These are phyloP conservation scores for Cassiopea andromeda DNA, from an alignment of 30 jellyfish, hydroid and myxozoan genomes.

Conservation along the genomic window DNA sequence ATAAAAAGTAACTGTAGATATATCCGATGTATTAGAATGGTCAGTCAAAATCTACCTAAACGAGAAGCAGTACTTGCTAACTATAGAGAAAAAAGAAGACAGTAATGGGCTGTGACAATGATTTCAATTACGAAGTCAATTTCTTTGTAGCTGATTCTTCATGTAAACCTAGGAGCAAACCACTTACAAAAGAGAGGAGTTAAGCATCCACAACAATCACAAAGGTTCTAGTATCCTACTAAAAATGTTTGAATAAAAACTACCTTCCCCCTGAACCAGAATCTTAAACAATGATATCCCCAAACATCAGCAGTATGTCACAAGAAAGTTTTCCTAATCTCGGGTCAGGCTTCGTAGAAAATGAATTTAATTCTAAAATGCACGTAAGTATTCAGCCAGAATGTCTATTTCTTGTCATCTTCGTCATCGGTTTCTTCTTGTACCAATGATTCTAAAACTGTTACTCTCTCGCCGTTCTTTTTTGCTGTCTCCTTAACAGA, in stretches of 20 bases:
- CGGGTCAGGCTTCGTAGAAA: slow-evolving; percentile 31
- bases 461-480: slow-evolving; percentile 80
- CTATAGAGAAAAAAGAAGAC: too few relatives aligned
- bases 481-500: slow-evolving; percentile 69
- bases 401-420: slow-evolving; percentile 50
- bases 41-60: too few relatives aligned
- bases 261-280: neutral
- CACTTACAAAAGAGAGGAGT: too few relatives aligned
- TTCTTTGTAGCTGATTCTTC: too few relatives aligned
- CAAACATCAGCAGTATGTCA: neutral
- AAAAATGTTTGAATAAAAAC: neutral
- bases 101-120: too few relatives aligned
- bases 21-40: too few relatives aligned
- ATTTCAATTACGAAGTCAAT: too few relatives aligned
- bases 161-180: too few relatives aligned
- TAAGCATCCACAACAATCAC: too few relatives aligned
- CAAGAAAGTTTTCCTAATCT: neutral
- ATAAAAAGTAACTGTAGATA: too few relatives aligned
- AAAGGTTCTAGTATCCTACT: too few relatives aligned
- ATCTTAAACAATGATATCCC: neutral
- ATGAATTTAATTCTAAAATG: slow-evolving; percentile 17
- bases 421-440: slow-evolving; percentile 88
- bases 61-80: too few relatives aligned
- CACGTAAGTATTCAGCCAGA: neutral
- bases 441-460: slow-evolving; percentile 85